Evolutionary conservation across 2,888 invertebrate genomes (phyloP).

Genomic region (Volucella bombylans): DNA sequence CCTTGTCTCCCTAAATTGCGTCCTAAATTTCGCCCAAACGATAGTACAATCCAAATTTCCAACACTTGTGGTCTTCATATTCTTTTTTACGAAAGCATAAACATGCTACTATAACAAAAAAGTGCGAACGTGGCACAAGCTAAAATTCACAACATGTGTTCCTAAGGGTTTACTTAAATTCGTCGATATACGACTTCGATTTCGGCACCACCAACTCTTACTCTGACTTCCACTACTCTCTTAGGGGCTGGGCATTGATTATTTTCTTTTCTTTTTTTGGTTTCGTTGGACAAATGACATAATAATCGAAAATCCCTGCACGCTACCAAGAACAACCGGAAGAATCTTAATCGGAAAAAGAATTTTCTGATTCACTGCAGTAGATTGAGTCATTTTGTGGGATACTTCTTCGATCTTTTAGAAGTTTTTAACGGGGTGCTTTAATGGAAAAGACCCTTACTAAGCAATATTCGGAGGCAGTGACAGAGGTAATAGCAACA

Average conservation of each 20-base stretch:
- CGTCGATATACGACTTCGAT: neutral
- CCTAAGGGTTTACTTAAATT: constrained; percentile 13
- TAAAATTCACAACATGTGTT: constrained; percentile 15
- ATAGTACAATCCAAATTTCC: neutral
- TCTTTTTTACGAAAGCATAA: constrained; percentile 10
- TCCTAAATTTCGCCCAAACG: neutral
- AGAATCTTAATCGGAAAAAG: constrained; percentile 37
- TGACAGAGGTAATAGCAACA: too few species aligned
- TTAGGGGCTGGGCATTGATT: constrained; percentile 12
- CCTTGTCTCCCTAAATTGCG: neutral
- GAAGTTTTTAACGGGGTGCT: constrained; percentile 1
- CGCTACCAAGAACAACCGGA: neutral
- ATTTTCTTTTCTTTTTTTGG: neutral
- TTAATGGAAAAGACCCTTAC: constrained; percentile 4
- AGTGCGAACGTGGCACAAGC: constrained; percentile 30
- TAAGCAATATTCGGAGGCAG: neutral
- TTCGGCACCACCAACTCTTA: too few species aligned
- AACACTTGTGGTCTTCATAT: constrained; percentile 27
- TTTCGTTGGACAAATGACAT: constrained; percentile 40
- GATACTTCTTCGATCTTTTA: constrained; percentile 8
- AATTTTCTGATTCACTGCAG: constrained; percentile 2
- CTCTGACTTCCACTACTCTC: too few species aligned
- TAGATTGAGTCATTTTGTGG: constrained; percentile 49
- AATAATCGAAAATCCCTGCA: constrained; percentile 25
- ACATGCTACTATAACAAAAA: neutral